Evolutionary conservation across 2,888 invertebrate species (phyloP).

Genomic region (Rotaria socialis): DNA sequence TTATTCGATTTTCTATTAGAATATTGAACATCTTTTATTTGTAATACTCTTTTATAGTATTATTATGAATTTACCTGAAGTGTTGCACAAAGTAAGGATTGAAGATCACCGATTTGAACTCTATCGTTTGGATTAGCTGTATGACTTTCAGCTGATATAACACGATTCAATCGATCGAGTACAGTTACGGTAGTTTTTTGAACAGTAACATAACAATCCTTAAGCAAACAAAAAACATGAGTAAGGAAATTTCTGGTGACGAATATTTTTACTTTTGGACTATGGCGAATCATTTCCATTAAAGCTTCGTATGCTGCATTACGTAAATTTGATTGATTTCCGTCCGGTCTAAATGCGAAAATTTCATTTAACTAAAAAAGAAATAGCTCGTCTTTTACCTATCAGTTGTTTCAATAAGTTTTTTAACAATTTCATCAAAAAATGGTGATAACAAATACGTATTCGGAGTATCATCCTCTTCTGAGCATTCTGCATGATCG

Average conservation of each 20-base stretch:
- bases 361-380: background rate
- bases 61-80: conserved; percentile 64
- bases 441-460: conserved; percentile 88
- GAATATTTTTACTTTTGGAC: conserved; percentile 66
- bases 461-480: conserved; percentile 67
- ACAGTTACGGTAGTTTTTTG: conserved; percentile 94
- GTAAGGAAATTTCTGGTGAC: background rate
- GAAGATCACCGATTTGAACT: conserved; percentile 88
- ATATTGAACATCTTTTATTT: too few species aligned
- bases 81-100: conserved; percentile 90
- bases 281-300: conserved; percentile 99
- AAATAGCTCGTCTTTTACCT: background rate
- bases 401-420: conserved; percentile 87
- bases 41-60: too few species aligned
- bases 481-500: conserved; percentile 67
- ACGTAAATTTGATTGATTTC: conserved; percentile 78
- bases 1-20: too few species aligned
- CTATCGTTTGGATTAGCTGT: conserved; percentile 65
- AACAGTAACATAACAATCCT: conserved; percentile 89
- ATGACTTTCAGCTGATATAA: conserved; percentile 79
- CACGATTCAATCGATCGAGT: conserved; percentile 83
- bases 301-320: conserved; percentile 96
- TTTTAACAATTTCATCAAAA: conserved; percentile 85
- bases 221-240: conserved; percentile 48
- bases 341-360: conserved; percentile 69